Evolutionary conservation across 1,140 invertebrate species (phyloP).

Genomic region (Drosophila mojavensis): DNA sequence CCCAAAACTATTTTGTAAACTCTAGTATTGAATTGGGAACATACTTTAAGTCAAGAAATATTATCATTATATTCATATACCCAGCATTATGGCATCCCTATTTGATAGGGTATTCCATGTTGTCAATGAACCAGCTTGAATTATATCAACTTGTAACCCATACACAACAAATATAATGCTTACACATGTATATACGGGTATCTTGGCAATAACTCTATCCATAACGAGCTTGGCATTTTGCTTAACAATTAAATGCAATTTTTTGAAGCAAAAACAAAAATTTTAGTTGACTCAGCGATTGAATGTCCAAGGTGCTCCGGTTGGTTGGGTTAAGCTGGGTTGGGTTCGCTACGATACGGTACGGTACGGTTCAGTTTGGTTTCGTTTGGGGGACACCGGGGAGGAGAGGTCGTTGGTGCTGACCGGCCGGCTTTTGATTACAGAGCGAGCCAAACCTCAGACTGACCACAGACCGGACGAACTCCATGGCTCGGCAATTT

Average conservation of each 20-base stretch:
- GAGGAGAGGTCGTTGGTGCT: slow-evolving; percentile 25
- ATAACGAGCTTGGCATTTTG: slow-evolving; percentile 70
- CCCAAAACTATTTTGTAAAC: no score
- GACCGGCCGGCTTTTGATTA: slow-evolving; percentile 79
- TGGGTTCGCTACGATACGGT: slow-evolving; percentile 14
- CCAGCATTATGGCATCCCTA: no score
- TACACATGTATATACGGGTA: slow-evolving; percentile 22
- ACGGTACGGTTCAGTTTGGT: slow-evolving; percentile 1
- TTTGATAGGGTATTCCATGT: slow-evolving; percentile 36
- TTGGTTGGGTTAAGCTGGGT: slow-evolving; percentile 37
- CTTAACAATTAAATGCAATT: slow-evolving; percentile 82
- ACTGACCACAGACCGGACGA: slow-evolving; percentile 42
- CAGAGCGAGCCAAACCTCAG: slow-evolving; percentile 42
- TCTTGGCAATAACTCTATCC: slow-evolving; percentile 30
- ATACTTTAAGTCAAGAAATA: no score
- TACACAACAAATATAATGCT: slow-evolving; percentile 10
- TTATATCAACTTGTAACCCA: slow-evolving; percentile 62
- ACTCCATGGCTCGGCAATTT: slow-evolving; percentile 68
- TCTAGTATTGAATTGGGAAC: no score
- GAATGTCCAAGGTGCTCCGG: slow-evolving; percentile 54
- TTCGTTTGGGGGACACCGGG: background rate
- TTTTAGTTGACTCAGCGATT: slow-evolving; percentile 71
- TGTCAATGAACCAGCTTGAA: slow-evolving; percentile 72
- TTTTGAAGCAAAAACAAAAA: slow-evolving; percentile 50
- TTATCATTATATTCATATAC: no score